Conservation (phyloP, 2,888 invertebrate species). For the Syritta pipiens region DNA sequence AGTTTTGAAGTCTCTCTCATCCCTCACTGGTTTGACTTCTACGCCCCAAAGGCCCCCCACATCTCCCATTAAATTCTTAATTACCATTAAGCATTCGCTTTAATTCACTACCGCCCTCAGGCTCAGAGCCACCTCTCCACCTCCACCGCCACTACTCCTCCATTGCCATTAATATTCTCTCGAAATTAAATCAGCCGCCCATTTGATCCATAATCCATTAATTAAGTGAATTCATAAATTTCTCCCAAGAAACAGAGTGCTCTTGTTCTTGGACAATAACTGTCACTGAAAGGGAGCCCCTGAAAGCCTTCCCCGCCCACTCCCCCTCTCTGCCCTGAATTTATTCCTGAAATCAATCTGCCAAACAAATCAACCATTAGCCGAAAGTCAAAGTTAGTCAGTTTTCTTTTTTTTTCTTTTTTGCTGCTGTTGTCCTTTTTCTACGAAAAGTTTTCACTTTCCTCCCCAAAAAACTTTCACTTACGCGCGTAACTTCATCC, state of each 20-base stretch:
- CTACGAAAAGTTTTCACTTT: background rate
- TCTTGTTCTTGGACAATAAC: constrained; percentile 10
- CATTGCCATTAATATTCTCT: constrained; percentile 1
- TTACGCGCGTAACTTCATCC: background rate
- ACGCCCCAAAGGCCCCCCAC: too few relatives aligned
- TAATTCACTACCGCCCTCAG: background rate
- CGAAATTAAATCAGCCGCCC: constrained; percentile 24
- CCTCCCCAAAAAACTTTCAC: too few relatives aligned
- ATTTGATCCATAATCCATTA: constrained; percentile 42
- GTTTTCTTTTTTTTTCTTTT: background rate
- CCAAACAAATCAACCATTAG: constrained; percentile 34
- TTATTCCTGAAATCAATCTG: constrained; percentile 28
- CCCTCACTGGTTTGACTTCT: too few relatives aligned
- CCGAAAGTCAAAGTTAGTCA: constrained; percentile 17
- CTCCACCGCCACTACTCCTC: background rate
- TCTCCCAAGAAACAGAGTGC: background rate
- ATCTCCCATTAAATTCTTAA: too few relatives aligned
- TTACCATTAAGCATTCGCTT: too few relatives aligned
- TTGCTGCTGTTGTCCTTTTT: background rate
- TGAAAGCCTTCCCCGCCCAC: too few relatives aligned
- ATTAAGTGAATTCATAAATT: constrained; percentile 23
- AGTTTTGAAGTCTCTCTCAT: too few relatives aligned
- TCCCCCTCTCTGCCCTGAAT: too few relatives aligned
- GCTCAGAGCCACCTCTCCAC: background rate
- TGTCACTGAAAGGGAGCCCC: background rate